phyloP scores from a whole-genome alignment of 2,797 vertebrate species.

The Coregonus ussuriensis region DNA sequence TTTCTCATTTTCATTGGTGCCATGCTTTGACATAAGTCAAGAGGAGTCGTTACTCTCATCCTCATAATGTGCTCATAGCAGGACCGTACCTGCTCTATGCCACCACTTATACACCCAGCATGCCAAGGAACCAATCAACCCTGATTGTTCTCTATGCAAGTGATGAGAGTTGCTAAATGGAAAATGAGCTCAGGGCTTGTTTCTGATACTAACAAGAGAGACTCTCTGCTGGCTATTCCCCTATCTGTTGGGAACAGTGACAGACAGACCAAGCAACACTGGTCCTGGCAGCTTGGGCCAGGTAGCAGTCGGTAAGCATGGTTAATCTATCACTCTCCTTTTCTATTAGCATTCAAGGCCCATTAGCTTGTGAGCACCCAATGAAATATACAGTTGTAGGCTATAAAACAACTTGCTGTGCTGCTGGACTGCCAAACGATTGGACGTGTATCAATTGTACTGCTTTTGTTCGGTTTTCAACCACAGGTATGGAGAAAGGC shows the following conservation, averaged over 20 bases:
- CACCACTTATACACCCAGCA: constrained; percentile 19
- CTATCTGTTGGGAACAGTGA: constrained; percentile 34
- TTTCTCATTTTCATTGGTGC: constrained; percentile 53
- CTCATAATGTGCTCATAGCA: constrained; percentile 64
- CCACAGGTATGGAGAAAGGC: constrained; percentile 8
- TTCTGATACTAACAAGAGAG: background rate
- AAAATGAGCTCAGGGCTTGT: constrained; percentile 39
- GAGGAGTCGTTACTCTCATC: constrained; percentile 67
- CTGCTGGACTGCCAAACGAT: constrained; percentile 7
- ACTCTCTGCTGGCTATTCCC: background rate
- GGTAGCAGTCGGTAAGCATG: constrained; percentile 36
- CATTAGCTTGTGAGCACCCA: constrained; percentile 63
- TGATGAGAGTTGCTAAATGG: constrained; percentile 47
- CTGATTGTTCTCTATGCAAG: constrained; percentile 39
- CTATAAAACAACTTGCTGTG: constrained; percentile 50
- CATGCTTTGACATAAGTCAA: constrained; percentile 40
- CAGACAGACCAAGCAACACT: constrained; percentile 49
- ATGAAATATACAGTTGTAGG: constrained; percentile 57
- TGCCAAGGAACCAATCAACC: constrained; percentile 51
- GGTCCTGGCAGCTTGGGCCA: constrained; percentile 33
- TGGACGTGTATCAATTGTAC: constrained; percentile 16
- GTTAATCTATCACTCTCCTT: constrained; percentile 59
- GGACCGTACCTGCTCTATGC: constrained; percentile 27
- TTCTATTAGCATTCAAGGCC: constrained; percentile 65
- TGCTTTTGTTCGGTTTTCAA: constrained; percentile 12